phyloP scores from a whole-genome alignment of 2,888 invertebrate genomes.

The Melipona beecheii region DNA sequence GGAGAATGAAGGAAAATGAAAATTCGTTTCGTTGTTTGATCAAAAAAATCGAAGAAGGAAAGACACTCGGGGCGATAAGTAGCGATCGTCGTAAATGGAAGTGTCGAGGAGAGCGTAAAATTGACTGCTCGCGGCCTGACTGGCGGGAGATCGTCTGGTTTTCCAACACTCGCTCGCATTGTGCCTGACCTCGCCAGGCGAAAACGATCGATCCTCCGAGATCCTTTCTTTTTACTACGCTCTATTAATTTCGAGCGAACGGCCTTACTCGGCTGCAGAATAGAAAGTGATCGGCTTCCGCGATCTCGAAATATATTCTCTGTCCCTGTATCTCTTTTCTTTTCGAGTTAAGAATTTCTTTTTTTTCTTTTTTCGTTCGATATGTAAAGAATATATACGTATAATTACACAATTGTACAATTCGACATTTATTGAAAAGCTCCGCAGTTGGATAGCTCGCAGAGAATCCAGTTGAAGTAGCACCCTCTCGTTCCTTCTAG shows the following conservation, averaged over 20 bases:
- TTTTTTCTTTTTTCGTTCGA: background rate
- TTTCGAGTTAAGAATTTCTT: slow-evolving; percentile 5
- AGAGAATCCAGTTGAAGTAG: too few species aligned
- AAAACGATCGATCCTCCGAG: slow-evolving; percentile 62
- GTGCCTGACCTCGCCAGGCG: slow-evolving; percentile 51
- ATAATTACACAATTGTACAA: too few species aligned
- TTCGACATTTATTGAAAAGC: too few species aligned
- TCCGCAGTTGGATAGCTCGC: too few species aligned
- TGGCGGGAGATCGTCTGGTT: slow-evolving; percentile 31
- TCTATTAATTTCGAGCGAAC: slow-evolving; percentile 66
- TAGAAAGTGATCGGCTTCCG: slow-evolving; percentile 73
- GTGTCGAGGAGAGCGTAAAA: slow-evolving; percentile 11
- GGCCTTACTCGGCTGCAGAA: slow-evolving; percentile 66
- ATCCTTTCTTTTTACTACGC: slow-evolving; percentile 65
- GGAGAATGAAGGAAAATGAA: background rate
- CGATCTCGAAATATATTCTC: slow-evolving; percentile 71
- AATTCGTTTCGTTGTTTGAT: background rate
- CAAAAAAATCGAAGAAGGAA: background rate
- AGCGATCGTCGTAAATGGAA: slow-evolving; percentile 11
- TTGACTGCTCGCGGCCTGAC: background rate
- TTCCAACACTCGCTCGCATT: slow-evolving; percentile 52
- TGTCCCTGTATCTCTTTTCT: too few species aligned
- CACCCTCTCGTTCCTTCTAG: too few species aligned
- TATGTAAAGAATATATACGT: too few species aligned
- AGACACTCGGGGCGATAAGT: background rate